Conservation (phyloP, 2,888 invertebrate genomes). For the Ganaspis brasiliensis region DNA sequence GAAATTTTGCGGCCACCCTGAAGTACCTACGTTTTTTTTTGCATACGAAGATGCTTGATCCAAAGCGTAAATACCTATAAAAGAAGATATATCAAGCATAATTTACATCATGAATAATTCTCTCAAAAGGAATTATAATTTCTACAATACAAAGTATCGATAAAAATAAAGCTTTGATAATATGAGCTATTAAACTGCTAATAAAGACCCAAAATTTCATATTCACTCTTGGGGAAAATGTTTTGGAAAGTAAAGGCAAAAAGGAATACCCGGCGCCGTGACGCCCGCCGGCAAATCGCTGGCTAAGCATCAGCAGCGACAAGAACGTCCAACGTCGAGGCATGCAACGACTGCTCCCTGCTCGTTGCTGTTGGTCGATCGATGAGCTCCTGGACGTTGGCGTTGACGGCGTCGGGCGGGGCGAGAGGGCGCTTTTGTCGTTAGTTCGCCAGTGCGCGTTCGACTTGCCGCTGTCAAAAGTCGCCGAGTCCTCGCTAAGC, state of each 20-base stretch:
- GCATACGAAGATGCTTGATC: no score
- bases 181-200: no score
- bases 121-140: no score
- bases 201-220: no score
- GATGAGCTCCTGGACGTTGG: slow-evolving; percentile 59
- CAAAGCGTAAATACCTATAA: no score
- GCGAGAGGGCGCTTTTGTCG: slow-evolving; percentile 84
- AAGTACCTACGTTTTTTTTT: no score
- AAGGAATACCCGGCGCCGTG: slow-evolving; percentile 18
- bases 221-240: no score
- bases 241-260: not conserved
- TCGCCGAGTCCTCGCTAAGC: slow-evolving; percentile 56
- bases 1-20: no score
- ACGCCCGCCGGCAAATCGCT: slow-evolving; percentile 15
- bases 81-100: no score
- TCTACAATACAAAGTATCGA: no score
- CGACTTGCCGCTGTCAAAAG: slow-evolving; percentile 77
- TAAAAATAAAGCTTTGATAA: no score
- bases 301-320: slow-evolving; percentile 17
- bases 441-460: slow-evolving; percentile 82
- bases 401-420: slow-evolving; percentile 80
- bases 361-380: slow-evolving; percentile 61
- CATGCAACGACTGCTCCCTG: not conserved
- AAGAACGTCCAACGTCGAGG: slow-evolving; percentile 2
- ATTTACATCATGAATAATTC: no score